phyloP scores from a whole-genome alignment of 2,888 invertebrate species.

The Lamproptera curius region DNA sequence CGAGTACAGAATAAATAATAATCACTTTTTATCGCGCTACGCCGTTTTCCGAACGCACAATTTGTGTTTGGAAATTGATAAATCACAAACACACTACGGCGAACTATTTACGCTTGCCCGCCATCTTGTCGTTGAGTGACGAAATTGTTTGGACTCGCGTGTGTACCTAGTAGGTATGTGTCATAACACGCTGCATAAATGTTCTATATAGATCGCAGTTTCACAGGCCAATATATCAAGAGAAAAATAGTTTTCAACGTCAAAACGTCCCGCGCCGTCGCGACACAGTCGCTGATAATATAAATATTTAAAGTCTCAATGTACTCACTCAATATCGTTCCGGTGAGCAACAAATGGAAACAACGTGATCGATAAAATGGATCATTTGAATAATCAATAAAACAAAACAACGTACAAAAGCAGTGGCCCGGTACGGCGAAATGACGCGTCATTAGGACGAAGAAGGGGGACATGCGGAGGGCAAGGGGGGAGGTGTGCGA shows the following conservation, averaged over 20 bases:
- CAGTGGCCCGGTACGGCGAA: constrained; percentile 60
- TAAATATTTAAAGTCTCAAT: constrained; percentile 13
- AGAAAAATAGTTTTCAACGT: background rate
- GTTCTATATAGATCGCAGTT: background rate
- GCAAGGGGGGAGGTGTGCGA: constrained; percentile 34
- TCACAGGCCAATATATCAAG: too few species aligned
- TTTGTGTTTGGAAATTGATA: constrained; percentile 51
- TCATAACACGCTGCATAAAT: constrained; percentile 5
- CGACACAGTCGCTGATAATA: background rate
- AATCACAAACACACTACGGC: constrained; percentile 52
- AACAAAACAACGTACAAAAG: constrained; percentile 60
- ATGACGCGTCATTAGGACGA: constrained; percentile 64
- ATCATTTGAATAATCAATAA: constrained; percentile 62
- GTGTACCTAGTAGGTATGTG: constrained; percentile 25
- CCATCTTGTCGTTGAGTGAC: constrained; percentile 69
- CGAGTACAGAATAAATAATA: constrained; percentile 4
- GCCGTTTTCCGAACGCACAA: constrained; percentile 31
- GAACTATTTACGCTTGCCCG: constrained; percentile 61
- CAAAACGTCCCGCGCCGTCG: background rate
- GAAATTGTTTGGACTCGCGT: constrained; percentile 42
- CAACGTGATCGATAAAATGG: constrained; percentile 48
- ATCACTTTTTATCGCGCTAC: background rate
- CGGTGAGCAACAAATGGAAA: constrained; percentile 39
- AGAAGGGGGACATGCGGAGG: constrained; percentile 41
- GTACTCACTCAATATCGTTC: constrained; percentile 32